Evolutionary conservation across 2,888 invertebrate species (phyloP).

Genomic region (Plagiodera versicolora): DNA sequence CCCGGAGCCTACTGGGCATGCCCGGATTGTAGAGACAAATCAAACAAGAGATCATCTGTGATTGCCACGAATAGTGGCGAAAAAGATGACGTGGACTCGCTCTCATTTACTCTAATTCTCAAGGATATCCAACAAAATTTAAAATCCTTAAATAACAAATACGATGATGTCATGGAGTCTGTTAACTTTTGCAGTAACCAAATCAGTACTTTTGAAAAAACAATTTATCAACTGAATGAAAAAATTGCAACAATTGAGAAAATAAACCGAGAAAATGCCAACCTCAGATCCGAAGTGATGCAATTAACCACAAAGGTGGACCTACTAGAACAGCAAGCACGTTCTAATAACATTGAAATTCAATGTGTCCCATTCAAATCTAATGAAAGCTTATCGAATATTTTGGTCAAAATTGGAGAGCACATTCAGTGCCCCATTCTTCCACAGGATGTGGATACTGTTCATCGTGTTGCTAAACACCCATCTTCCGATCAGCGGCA

Average conservation of each 20-base stretch:
- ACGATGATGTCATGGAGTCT: too few relatives aligned
- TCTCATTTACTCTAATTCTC: background rate
- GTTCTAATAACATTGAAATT: background rate
- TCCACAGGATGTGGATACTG: too few relatives aligned
- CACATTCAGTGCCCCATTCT: too few relatives aligned
- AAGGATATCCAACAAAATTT: constrained; percentile 1
- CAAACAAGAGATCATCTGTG: background rate
- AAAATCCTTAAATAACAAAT: background rate
- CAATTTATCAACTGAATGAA: background rate
- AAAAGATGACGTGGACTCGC: background rate
- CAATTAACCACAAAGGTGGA: too few relatives aligned
- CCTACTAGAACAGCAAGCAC: background rate
- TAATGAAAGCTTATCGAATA: background rate
- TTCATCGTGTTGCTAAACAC: too few relatives aligned
- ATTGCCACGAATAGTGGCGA: background rate
- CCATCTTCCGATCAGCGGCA: too few relatives aligned
- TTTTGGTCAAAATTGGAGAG: too few relatives aligned
- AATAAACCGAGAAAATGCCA: background rate
- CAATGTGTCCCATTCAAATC: background rate
- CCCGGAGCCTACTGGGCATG: background rate
- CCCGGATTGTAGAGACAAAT: background rate
- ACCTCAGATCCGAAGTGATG: background rate
- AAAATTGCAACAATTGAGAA: background rate
- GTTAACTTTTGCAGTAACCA: too few relatives aligned
- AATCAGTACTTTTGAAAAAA: background rate